Conservation (phyloP, 2,797 vertebrate species). For the Pseudochirops cupreus region DNA sequence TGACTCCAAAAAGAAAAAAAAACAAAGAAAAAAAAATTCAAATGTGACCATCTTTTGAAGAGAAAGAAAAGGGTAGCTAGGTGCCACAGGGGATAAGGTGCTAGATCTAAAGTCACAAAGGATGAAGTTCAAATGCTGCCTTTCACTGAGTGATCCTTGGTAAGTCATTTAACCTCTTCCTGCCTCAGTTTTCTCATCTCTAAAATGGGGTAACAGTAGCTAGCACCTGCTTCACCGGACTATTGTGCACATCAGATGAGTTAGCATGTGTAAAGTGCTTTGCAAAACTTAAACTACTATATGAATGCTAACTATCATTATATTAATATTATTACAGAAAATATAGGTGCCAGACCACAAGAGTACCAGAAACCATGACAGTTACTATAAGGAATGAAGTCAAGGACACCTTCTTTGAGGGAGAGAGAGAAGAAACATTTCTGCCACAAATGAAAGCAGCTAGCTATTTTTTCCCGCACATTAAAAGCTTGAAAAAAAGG, state of each 20-base stretch:
- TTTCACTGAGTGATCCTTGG: not conserved
- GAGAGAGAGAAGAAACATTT: not conserved
- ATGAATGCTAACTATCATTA: not conserved
- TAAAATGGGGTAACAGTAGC: not conserved
- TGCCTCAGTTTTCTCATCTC: not conserved
- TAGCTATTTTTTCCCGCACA: not conserved
- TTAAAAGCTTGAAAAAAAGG: slow-evolving; percentile 21
- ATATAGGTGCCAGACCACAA: not conserved
- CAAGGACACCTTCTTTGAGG: not conserved
- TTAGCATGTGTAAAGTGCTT: not conserved
- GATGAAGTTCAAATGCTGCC: not conserved
- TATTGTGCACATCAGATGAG: not conserved
- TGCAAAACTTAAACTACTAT: not conserved
- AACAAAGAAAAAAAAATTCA: too few relatives aligned
- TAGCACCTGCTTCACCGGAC: not conserved
- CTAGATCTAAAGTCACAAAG: not conserved
- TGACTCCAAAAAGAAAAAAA: too few relatives aligned
- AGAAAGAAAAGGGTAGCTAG: too few relatives aligned
- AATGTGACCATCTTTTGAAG: too few relatives aligned
- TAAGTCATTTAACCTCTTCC: not conserved
- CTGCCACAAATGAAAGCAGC: slow-evolving; percentile 32
- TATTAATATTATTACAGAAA: not conserved
- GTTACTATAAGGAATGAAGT: not conserved
- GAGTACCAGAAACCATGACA: not conserved
- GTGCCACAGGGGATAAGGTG: not conserved